These are phyloP conservation scores for Nemoura dubitans DNA, from an alignment of 2,888 invertebrate genomes.

Conservation along the genomic window DNA sequence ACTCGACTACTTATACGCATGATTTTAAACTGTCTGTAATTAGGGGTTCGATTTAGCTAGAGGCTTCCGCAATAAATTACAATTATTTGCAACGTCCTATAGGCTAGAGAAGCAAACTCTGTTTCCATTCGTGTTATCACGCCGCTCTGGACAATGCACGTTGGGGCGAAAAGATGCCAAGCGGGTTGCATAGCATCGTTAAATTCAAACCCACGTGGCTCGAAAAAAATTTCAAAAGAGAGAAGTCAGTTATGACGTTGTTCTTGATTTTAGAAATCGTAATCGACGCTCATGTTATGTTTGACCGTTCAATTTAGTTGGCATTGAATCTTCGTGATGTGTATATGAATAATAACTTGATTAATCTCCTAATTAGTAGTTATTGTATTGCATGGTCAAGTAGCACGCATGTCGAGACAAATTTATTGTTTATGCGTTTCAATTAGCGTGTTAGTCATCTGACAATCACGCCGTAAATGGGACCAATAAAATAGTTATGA, in stretches of 20 bases:
- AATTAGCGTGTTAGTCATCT: not conserved
- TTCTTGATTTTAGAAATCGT: too few species aligned
- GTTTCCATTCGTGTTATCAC: not conserved
- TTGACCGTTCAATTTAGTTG: not conserved
- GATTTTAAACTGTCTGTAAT: not conserved
- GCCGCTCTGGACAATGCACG: not conserved
- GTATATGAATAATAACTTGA: not conserved
- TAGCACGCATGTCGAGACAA: not conserved
- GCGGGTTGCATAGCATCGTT: not conserved
- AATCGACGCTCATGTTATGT: not conserved
- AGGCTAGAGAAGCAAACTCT: not conserved
- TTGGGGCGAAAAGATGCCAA: not conserved
- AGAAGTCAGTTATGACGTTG: too few species aligned
- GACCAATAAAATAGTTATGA: not conserved
- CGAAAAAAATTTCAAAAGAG: too few species aligned
- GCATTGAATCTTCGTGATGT: not conserved
- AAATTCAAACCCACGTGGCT: too few species aligned
- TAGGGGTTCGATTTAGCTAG: not conserved
- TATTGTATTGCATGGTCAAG: not conserved
- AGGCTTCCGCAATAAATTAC: not conserved
- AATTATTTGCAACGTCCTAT: not conserved
- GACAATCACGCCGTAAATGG: not conserved
- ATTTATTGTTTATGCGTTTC: constrained; percentile 3
- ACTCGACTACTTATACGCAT: not conserved
- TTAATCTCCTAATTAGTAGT: not conserved